Conservation (phyloP, 1,140 invertebrate species). For the Brachionus koreanus region DNA sequence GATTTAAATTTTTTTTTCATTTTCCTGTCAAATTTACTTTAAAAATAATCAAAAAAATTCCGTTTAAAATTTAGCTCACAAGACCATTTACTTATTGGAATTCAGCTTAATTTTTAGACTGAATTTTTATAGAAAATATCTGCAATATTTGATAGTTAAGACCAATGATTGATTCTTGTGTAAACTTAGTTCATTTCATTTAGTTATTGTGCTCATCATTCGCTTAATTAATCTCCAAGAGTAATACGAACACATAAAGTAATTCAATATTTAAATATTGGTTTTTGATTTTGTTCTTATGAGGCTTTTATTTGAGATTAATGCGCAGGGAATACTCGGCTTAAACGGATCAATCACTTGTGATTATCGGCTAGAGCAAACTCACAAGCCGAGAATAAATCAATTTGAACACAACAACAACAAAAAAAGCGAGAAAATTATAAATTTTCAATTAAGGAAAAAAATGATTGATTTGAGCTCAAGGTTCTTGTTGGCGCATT, state of each 20-base stretch:
- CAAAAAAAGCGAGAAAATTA: not conserved
- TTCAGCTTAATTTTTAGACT: too few relatives aligned
- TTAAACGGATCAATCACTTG: conserved; percentile 22
- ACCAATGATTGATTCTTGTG: not conserved
- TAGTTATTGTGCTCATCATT: conserved; percentile 10
- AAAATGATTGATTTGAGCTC: conserved; percentile 26
- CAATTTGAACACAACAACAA: not conserved
- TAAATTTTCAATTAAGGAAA: not conserved
- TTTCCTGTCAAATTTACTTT: not conserved
- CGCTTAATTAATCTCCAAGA: conserved; percentile 16
- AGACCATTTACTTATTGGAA: too few relatives aligned
- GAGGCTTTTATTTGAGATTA: not conserved
- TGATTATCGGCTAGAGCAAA: not conserved
- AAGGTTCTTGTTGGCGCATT: conserved; percentile 8
- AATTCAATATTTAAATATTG: not conserved
- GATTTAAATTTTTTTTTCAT: conserved; percentile 1
- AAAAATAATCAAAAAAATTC: not conserved
- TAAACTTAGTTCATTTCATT: not conserved
- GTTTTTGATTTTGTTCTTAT: not conserved
- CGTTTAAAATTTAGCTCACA: not conserved
- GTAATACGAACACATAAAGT: conserved; percentile 1
- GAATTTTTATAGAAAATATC: too few relatives aligned
- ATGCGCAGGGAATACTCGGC: not conserved
- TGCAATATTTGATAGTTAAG: not conserved
- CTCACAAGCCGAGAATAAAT: not conserved